phyloP scores from a whole-genome alignment of 2,888 invertebrate genomes.

The Lithophane leautieri region DNA sequence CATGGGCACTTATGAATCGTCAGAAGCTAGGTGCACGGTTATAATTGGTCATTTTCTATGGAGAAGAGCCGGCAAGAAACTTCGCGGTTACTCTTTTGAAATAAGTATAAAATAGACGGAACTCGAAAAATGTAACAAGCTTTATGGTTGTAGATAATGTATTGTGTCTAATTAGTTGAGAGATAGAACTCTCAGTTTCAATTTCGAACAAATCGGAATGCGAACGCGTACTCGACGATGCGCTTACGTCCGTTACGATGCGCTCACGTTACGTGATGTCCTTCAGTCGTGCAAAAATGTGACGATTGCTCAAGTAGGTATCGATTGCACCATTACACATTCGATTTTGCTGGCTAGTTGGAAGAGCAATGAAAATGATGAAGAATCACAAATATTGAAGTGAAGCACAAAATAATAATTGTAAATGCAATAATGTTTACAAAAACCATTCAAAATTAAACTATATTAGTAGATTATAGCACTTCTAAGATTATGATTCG shows the following conservation, averaged over 20 bases:
- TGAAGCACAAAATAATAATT: neutral
- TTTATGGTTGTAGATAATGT: too few species aligned
- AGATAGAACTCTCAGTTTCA: neutral
- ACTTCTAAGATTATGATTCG: slow-evolving; percentile 12
- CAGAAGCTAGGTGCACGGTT: too few species aligned
- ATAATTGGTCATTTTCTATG: neutral
- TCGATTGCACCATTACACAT: neutral
- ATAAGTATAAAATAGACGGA: neutral
- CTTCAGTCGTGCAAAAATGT: neutral
- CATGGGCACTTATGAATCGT: too few species aligned
- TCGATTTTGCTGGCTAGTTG: neutral
- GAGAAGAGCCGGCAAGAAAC: neutral
- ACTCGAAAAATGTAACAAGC: neutral
- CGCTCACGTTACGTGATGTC: neutral
- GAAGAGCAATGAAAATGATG: neutral
- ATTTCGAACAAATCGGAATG: slow-evolving; percentile 6
- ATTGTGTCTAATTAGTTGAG: neutral
- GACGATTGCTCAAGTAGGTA: neutral
- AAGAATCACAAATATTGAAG: too few species aligned
- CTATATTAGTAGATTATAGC: neutral
- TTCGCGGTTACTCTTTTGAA: too few species aligned
- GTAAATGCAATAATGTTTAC: neutral
- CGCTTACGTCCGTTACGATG: neutral
- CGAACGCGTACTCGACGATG: neutral
- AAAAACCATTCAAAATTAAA: neutral